These are phyloP conservation scores for Australoheros scitulus DNA, from an alignment of 2,113 vertebrate genomes.

Conservation along the genomic window DNA sequence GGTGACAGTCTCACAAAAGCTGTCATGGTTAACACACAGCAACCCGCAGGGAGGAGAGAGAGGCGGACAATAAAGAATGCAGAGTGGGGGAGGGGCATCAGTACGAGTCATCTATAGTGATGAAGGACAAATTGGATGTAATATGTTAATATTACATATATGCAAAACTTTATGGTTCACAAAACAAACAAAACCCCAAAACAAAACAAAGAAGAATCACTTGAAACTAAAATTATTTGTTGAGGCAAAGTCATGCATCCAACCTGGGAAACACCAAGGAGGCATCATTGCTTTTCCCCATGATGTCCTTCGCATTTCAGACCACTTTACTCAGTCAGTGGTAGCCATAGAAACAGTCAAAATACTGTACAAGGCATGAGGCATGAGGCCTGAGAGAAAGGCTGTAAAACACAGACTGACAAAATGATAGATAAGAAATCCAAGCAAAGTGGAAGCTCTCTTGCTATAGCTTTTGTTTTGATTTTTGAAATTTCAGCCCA, in stretches of 20 bases:
- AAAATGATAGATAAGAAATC: constrained; percentile 31
- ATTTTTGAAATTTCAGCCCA: background rate
- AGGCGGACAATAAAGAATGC: constrained; percentile 45
- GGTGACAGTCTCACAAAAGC: constrained; percentile 78
- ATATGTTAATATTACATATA: constrained; percentile 49
- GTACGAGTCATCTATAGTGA: constrained; percentile 42
- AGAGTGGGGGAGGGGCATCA: constrained; percentile 52
- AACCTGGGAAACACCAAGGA: background rate
- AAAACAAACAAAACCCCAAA: background rate
- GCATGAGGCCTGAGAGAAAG: constrained; percentile 25
- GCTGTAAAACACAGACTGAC: constrained; percentile 34
- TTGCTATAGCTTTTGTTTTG: constrained; percentile 2
- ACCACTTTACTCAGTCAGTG: constrained; percentile 31
- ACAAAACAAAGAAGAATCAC: background rate
- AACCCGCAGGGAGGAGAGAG: constrained; percentile 56
- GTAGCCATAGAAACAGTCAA: constrained; percentile 64
- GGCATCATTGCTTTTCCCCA: constrained; percentile 21
- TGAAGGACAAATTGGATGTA: constrained; percentile 35
- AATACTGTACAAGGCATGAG: constrained; percentile 40
- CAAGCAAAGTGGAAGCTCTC: background rate
- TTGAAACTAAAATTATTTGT: background rate
- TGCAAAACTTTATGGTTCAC: constrained; percentile 26
- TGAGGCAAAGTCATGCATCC: background rate
- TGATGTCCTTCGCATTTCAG: constrained; percentile 40
- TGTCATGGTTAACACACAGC: constrained; percentile 76